A percentile compares a stretch with the other conserved stretches of the same genome.
phyloP scores from a whole-genome alignment of 2,888 invertebrate genomes.

The Sisyra terminalis region DNA sequence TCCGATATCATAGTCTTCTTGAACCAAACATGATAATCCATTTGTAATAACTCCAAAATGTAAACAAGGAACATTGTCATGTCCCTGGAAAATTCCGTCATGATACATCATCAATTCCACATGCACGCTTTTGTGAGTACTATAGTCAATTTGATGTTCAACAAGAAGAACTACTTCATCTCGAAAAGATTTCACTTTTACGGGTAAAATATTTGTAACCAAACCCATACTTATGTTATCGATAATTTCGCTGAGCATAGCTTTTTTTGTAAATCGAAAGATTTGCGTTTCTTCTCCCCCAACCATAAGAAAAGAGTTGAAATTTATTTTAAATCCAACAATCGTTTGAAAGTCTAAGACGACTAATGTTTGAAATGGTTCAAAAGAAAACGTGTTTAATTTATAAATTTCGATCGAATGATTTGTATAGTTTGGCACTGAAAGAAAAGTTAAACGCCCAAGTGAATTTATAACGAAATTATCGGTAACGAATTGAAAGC shows the following conservation, averaged over 20 bases:
- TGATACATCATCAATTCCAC: slow-evolving; percentile 22
- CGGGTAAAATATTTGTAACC: slow-evolving; percentile 21
- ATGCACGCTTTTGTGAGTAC: slow-evolving; percentile 17
- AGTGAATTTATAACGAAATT: slow-evolving; percentile 18
- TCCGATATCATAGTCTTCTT: slow-evolving; percentile 15
- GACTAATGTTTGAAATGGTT: slow-evolving; percentile 16
- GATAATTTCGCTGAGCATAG: slow-evolving; percentile 16
- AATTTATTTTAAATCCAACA: slow-evolving; percentile 22
- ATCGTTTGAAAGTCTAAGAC: slow-evolving; percentile 17
- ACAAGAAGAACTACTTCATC: slow-evolving; percentile 28
- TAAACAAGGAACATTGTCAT: slow-evolving; percentile 23
- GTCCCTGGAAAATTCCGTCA: slow-evolving; percentile 20
- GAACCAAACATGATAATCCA: slow-evolving; percentile 20
- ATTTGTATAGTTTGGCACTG: slow-evolving; percentile 19
- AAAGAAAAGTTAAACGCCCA: slow-evolving; percentile 17
- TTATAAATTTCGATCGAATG: slow-evolving; percentile 18
- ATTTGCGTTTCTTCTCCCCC: slow-evolving; percentile 19
- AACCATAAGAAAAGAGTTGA: slow-evolving; percentile 23
- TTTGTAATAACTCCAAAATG: slow-evolving; percentile 19
- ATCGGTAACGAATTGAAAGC: slow-evolving; percentile 15
- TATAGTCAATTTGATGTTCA: slow-evolving; percentile 21
- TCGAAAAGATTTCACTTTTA: slow-evolving; percentile 26
- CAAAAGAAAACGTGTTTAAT: slow-evolving; percentile 16
- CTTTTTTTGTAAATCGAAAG: slow-evolving; percentile 15
- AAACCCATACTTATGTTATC: slow-evolving; percentile 18